Conservation (phyloP, 2,888 invertebrate species). For the Alcis repandata region DNA sequence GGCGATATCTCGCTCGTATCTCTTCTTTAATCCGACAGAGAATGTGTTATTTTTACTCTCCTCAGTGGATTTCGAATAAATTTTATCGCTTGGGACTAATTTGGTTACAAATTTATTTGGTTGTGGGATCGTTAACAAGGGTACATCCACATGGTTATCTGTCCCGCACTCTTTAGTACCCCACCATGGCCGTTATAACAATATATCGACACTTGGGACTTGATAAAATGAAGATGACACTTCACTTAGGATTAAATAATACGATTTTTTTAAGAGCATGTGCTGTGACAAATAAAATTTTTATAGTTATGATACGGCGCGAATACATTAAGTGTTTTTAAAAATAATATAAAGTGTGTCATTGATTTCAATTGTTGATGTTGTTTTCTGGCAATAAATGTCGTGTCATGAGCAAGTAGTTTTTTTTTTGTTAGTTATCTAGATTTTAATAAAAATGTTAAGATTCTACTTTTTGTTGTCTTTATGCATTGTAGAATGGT, state of each 20-base stretch:
- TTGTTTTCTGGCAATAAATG: slow-evolving; percentile 69
- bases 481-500: neutral
- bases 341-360: slow-evolving; percentile 65
- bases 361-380: slow-evolving; percentile 71
- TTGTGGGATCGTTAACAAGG: slow-evolving; percentile 85
- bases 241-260: slow-evolving; percentile 84
- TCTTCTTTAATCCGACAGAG: slow-evolving; percentile 85
- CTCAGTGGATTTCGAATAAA: slow-evolving; percentile 86
- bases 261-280: slow-evolving; percentile 74
- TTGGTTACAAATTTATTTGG: slow-evolving; percentile 87
- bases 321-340: slow-evolving; percentile 65
- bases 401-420: slow-evolving; percentile 40
- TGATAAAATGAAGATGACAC: slow-evolving; percentile 86
- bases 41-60: slow-evolving; percentile 86
- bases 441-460: too few relatives aligned
- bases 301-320: slow-evolving; percentile 73
- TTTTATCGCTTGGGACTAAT: slow-evolving; percentile 86
- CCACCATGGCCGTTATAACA: slow-evolving; percentile 80
- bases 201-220: slow-evolving; percentile 82
- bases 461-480: neutral
- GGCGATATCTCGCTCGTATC: slow-evolving; percentile 82
- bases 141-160: slow-evolving; percentile 83
- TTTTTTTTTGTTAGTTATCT: slow-evolving; percentile 3
- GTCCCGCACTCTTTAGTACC: slow-evolving; percentile 80
- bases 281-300: slow-evolving; percentile 72